A percentile compares a stretch with the other conserved stretches of the same genome.
phyloP scores from a whole-genome alignment of 23 tunicate genomes.

The Pegea sp. region DNA sequence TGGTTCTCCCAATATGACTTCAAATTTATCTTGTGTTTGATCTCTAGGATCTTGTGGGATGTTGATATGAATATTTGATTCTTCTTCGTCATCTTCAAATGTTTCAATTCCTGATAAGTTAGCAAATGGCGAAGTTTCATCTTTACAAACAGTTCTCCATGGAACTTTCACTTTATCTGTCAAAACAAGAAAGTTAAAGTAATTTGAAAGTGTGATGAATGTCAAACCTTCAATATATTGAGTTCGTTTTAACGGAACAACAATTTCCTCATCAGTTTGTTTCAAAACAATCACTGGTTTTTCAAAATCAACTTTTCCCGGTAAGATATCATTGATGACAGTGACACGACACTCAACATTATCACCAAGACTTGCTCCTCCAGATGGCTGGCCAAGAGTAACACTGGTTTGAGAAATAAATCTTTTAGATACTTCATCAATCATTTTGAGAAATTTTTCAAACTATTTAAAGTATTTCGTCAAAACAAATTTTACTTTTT shows the following conservation, averaged over 20 bases:
- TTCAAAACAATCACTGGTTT: conserved; percentile 14
- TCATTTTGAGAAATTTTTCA: no score
- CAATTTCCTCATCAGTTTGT: conserved; percentile 56
- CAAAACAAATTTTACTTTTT: no score
- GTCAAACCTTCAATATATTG: conserved; percentile 31
- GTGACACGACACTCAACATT: conserved; percentile 40
- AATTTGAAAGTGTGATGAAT: not conserved
- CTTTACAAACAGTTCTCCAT: conserved; percentile 28
- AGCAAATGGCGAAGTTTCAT: conserved; percentile 23
- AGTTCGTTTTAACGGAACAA: conserved; percentile 24
- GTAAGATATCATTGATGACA: conserved; percentile 64
- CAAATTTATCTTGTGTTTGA: conserved; percentile 14
- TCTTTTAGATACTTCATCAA: not conserved
- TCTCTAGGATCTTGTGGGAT: conserved; percentile 64
- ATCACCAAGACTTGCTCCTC: conserved; percentile 60
- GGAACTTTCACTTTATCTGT: conserved; percentile 70
- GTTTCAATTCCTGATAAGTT: conserved; percentile 64
- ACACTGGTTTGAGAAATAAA: conserved; percentile 11
- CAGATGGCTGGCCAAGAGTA: conserved; percentile 54
- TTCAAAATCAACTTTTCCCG: conserved; percentile 21
- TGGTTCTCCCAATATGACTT: conserved; percentile 24
- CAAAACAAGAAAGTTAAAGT: not conserved
- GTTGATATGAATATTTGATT: conserved; percentile 45
- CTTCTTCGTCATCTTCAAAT: conserved; percentile 69
- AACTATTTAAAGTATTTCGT: no score